Evolutionary conservation across 1,140 invertebrate species (phyloP).

Genomic region (Drosophila funebris): DNA sequence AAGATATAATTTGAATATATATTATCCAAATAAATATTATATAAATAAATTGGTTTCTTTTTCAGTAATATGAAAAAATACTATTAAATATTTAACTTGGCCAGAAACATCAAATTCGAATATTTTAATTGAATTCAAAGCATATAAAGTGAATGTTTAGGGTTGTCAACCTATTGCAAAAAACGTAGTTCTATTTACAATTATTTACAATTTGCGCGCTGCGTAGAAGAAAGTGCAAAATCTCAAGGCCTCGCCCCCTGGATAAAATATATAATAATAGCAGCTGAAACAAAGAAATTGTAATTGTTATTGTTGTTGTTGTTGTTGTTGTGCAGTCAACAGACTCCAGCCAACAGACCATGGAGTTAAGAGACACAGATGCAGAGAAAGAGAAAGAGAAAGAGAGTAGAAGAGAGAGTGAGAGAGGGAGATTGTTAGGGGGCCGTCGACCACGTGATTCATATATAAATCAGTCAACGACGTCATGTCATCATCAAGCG

Average conservation of each 20-base stretch:
- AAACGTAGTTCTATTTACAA: background rate
- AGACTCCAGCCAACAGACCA: slow-evolving; percentile 30
- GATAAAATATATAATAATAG: slow-evolving; percentile 39
- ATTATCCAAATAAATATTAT: too few species aligned
- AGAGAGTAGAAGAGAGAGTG: background rate
- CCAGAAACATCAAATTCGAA: too few species aligned
- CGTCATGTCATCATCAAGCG: slow-evolving; percentile 74
- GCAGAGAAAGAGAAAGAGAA: background rate
- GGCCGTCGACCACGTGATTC: slow-evolving; percentile 66
- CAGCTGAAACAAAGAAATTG: slow-evolving; percentile 58
- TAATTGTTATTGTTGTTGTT: too few species aligned
- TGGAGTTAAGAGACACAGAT: too few species aligned
- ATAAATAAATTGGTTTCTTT: too few species aligned
- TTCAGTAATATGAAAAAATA: too few species aligned
- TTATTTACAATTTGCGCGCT: slow-evolving; percentile 10
- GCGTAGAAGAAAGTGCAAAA: slow-evolving; percentile 14
- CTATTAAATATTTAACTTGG: too few species aligned
- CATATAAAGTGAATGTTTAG: background rate
- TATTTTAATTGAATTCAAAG: too few species aligned
- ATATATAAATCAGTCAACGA: slow-evolving; percentile 80
- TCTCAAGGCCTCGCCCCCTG: background rate
- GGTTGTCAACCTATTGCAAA: background rate
- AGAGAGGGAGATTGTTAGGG: background rate
- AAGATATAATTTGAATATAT: too few species aligned
- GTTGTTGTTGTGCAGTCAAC: slow-evolving; percentile 23